Evolutionary conservation across 2,888 invertebrate species (phyloP), one percentile per base, ranked within the genome.

Genomic region (Branchellion lobata): DNA sequence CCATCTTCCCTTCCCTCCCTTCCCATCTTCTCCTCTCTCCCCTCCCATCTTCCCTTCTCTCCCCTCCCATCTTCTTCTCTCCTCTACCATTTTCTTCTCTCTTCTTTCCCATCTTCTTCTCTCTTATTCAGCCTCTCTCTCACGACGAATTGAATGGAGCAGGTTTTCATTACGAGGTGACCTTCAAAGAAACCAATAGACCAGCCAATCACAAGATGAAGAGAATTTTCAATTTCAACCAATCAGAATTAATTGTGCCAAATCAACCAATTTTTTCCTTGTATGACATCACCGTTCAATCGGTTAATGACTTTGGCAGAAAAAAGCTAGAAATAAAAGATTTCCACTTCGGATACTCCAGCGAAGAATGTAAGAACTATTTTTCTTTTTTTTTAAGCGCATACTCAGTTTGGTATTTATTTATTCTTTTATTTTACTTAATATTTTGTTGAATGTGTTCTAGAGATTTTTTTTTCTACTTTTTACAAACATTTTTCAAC

Each of bases 101-200:
- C n/a, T n/a, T n/a, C n/a, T n/a, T 34, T 8, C 29, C 29, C 65
- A n/a, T n/a, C 69, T 27, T 5, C 61, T 14, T 24, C 61, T 24
- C 21, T n/a, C 8, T 24, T 36, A 21, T 24, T 27, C 36, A 72
- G 72, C 72, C 72, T n/a, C 72, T 72, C 2, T 31, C 36, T 8
- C 24, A 36, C 18, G 72, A 72, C 36, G 72, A 72, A n/a, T 40
- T 72, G 40, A 72, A 72, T 36, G 72, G 72, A n/a, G 72, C 33
- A 34, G 47, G 36, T 2, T 72, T 72, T 29, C 18, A 36, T n/a
- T 72, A 72, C 72, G 33, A 40, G n/a, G 72, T 72, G 2, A 40
- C 72, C 31, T 72, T 34, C 40, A 57, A 24, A 24, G n/a, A 57
- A 24, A 5, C 61, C 21, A 3, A 57, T n/a, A 5, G 3, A 24